phyloP scores from a whole-genome alignment of 2,113 vertebrate genomes.

The Nycticebus coucang region DNA sequence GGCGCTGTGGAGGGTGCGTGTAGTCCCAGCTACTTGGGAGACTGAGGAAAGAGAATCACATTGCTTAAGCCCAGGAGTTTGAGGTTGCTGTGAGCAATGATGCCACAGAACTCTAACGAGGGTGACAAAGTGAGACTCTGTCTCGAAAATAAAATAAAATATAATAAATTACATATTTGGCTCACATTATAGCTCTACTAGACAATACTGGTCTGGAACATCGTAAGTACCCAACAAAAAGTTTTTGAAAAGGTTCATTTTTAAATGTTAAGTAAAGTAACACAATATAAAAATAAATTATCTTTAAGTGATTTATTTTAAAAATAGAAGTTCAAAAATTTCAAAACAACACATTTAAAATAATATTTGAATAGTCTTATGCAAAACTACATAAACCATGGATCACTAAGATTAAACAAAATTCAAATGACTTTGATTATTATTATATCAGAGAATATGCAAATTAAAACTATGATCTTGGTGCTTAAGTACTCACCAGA shows the following conservation, averaged over 20 bases:
- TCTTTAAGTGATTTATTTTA: slow-evolving; percentile 31
- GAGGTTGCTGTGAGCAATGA: no score
- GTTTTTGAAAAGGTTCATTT: neutral
- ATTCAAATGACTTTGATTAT: neutral
- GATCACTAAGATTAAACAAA: slow-evolving; percentile 17
- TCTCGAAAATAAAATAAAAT: no score
- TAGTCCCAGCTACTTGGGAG: no score
- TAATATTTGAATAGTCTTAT: neutral
- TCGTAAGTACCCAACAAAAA: neutral
- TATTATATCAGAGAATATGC: neutral
- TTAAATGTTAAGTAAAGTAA: slow-evolving; percentile 11
- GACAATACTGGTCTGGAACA: neutral
- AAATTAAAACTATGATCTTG: slow-evolving; percentile 16
- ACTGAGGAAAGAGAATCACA: no score
- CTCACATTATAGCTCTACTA: neutral
- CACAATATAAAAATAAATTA: slow-evolving; percentile 25
- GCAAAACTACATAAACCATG: slow-evolving; percentile 23
- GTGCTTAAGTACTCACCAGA: slow-evolving; percentile 85
- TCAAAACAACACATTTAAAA: neutral
- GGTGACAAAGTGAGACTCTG: no score
- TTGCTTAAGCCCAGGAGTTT: no score
- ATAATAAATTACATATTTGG: neutral
- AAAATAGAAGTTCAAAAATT: slow-evolving; percentile 38
- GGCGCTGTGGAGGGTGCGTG: no score
- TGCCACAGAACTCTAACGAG: no score